Base-by-base conservation (phyloP, 2,888 invertebrate genomes). In the Scaptomyza cyrtandrae region DNA sequence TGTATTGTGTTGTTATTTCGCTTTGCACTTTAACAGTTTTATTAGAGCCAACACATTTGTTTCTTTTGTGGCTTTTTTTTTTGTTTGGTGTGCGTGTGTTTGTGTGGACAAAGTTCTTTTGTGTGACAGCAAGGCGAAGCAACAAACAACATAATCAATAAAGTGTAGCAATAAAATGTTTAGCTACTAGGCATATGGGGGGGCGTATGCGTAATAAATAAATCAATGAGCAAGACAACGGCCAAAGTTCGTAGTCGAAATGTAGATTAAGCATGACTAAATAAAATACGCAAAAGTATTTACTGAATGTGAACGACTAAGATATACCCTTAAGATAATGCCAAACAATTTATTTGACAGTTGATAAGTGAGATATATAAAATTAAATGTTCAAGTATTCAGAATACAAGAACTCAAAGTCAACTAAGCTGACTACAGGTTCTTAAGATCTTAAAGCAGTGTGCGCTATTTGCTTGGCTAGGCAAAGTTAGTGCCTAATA, bases 181-280 rank as follows among this genome's bases (percentile, higher is more conserved):
- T 60, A 63, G 61, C 65, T 45, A 52, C 46, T 31, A 39, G 16
- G 19, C 64, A 24, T 45, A 49, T 46, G 52, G 48, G 57, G 52
- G 48, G 57, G 50, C 75, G 74, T 64, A 70, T 76, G 66, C 16
- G 64, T 39, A 75, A 86, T 86, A 78, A 82, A 80, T 75, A 77
- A 84, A 71, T 77, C 69, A 77, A 71, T 66, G 54, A 52, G 14
- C 24, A 44, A 33, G 39, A 14, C 27, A 33, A n/a, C 9, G 19
- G 35, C 1, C 4, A 13, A 35, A 13, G 33, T 35, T 37, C 35
- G n/a, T 10, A 37, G n/a, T n/a, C n/a, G 35, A n/a, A 33, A 29
- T 29, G 29, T 29, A 6, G 29, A 6, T 29, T 29, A 7, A 29
- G 6, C 33, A 33, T 33, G 33, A 10, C 33, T 33, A 10, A 33